Evolutionary conservation across 2,888 invertebrate species (phyloP), one percentile per base, ranked within the genome.

Genomic region (Brenthis hecate): DNA sequence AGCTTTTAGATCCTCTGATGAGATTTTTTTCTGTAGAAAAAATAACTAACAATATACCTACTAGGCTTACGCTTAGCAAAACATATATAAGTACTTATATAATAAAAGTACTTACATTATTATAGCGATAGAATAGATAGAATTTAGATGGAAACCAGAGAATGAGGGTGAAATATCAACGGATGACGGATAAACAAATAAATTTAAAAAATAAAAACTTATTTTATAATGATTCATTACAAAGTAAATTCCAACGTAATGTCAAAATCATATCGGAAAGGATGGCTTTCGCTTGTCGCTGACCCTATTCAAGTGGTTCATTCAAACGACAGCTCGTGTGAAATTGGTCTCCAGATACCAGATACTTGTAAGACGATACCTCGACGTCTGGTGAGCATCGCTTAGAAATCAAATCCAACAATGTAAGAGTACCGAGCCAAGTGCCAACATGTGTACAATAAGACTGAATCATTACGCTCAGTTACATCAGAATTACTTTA

Each of bases 361-460:
- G 79, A 81, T 78, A 78, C 78, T 60, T 78, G 91, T 88, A 91
- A 91, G 88, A 75, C 79, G 91, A 91, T 84, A 91, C 85, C 80
- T 76, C 79, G 72, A 82, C 85, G 91, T 91, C 92, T 91, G 91
- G 87, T 78, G 84, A 87, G 75, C 86, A 85, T 91, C 88, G 85
- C 76, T 77, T 76, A 78, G 83, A 84, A 87, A 87, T 86, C 86
- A 86, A 83, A 84, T 80, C 85, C 82, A 78, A 78, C 80, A 78
- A 80, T 81, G 75, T 76, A 79, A 71, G 71, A 78, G 78, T 78
- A 77, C 75, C 78, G 77, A 69, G 76, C 80, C 78, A 76, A 77
- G 79, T 78, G 81, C 80, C 79, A 81, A 87, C 91, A 91, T 85
- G 86, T 91, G 91, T 85, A 86, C 85, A 87, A 85, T 85, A 77